Conservation (phyloP, 2,888 invertebrate species). For the Julus scanicus region DNA sequence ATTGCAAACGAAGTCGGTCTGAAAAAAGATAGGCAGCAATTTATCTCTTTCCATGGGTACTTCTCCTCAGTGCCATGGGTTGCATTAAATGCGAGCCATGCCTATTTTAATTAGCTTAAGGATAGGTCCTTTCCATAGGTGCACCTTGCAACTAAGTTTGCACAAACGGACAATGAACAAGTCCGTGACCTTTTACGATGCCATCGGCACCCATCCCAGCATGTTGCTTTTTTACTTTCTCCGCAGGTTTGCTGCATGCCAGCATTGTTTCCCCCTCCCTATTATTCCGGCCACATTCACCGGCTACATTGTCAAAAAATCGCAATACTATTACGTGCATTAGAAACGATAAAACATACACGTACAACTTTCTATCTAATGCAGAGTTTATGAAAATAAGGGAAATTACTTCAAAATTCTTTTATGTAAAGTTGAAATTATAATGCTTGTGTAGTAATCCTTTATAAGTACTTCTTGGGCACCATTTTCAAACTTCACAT, state of each 20-base stretch:
- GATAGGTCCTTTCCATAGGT: conserved; percentile 41
- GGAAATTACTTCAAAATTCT: too few relatives aligned
- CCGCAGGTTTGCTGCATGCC: conserved; percentile 39
- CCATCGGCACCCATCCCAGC: conserved; percentile 47
- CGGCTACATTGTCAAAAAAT: conserved; percentile 10
- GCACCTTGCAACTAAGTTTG: conserved; percentile 31
- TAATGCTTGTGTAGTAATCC: too few relatives aligned
- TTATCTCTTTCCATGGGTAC: conserved; percentile 21
- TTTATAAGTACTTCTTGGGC: too few relatives aligned
- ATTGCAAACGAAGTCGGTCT: conserved; percentile 40
- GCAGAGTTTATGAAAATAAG: too few relatives aligned
- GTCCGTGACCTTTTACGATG: conserved; percentile 40
- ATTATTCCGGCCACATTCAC: conserved; percentile 20
- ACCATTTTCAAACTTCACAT: too few relatives aligned
- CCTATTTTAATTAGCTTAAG: conserved; percentile 41
- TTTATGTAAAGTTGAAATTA: too few relatives aligned
- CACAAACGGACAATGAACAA: conserved; percentile 47
- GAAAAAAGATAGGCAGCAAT: conserved; percentile 29
- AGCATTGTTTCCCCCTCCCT: conserved; percentile 29
- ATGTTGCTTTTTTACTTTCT: conserved; percentile 38
- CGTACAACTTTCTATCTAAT: too few relatives aligned
- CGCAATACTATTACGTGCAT: conserved; percentile 13
- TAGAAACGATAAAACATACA: not conserved
- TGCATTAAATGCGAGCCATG: conserved; percentile 37
- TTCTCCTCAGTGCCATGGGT: not conserved